Conservation (phyloP, 2,113 vertebrate species). For the Acanthisitta chloris region DNA sequence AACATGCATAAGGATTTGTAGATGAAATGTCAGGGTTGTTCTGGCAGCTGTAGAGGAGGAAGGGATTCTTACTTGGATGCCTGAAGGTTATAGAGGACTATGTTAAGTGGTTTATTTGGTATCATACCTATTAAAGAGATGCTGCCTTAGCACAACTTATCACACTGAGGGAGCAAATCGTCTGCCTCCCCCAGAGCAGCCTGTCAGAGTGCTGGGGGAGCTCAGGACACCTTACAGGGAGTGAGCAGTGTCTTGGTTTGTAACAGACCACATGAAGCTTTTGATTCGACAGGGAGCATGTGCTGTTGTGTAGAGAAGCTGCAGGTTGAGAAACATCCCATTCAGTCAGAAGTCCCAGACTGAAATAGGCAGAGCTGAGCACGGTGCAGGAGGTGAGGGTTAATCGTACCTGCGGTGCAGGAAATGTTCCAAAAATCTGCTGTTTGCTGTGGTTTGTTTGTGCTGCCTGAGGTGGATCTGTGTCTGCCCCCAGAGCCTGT, state of each 20-base stretch:
- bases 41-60: not conserved
- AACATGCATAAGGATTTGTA: not conserved
- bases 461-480: not conserved
- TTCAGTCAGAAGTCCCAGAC: not conserved
- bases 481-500: not conserved
- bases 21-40: conserved; percentile 16
- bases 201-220: not conserved
- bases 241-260: not conserved
- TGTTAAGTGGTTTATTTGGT: conserved; percentile 24
- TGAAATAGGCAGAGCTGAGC: not conserved
- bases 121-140: not conserved
- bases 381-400: not conserved
- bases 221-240: not conserved
- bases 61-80: not conserved
- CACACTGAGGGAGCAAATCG: not conserved
- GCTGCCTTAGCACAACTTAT: not conserved
- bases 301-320: not conserved
- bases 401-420: not conserved
- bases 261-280: not conserved
- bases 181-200: not conserved
- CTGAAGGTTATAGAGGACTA: not conserved
- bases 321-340: rapidly evolving
- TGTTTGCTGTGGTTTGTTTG: not conserved
- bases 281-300: not conserved
- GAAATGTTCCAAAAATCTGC: not conserved